Percentiles rank a stretch among this genome's conserved stretches.
phyloP scores from a whole-genome alignment of 2,797 vertebrate species.

The Micromesistius poutassou region DNA sequence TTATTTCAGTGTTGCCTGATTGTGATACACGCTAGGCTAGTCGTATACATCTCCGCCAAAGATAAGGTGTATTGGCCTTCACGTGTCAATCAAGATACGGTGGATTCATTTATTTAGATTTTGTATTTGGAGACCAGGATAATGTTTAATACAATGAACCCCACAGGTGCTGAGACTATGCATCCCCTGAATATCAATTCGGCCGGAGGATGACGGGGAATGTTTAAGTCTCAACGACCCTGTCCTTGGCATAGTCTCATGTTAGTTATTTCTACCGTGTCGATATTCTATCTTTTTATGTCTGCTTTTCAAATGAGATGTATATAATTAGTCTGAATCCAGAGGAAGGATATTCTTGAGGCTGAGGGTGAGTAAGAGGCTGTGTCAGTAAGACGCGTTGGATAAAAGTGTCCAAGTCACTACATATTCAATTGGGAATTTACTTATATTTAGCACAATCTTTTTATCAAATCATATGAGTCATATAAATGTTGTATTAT shows the following conservation, averaged over 20 bases:
- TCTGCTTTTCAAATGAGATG: background rate
- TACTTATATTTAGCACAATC: background rate
- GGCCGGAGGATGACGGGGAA: background rate
- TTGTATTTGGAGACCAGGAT: conserved; percentile 32
- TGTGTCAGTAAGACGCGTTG: too few relatives aligned
- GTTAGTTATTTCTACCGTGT: background rate
- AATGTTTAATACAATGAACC: conserved; percentile 35
- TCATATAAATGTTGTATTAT: background rate
- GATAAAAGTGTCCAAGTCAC: too few relatives aligned
- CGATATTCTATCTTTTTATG: background rate
- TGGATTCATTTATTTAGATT: conserved; percentile 30
- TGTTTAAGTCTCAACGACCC: background rate
- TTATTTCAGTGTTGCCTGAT: conserved; percentile 26
- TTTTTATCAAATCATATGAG: conserved; percentile 12
- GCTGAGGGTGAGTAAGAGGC: background rate
- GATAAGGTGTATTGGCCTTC: conserved; percentile 1
- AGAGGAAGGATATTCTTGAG: too few relatives aligned
- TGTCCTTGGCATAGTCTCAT: background rate
- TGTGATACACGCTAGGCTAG: conserved; percentile 26
- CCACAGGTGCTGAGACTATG: conserved; percentile 4
- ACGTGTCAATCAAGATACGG: conserved; percentile 30
- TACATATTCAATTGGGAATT: background rate
- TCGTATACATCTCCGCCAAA: background rate
- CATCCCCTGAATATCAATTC: conserved; percentile 1
- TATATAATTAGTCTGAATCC: background rate